These are phyloP conservation scores for Ornithorhynchus anatinus DNA, from an alignment of 2,113 vertebrate genomes.

Conservation along the genomic window DNA sequence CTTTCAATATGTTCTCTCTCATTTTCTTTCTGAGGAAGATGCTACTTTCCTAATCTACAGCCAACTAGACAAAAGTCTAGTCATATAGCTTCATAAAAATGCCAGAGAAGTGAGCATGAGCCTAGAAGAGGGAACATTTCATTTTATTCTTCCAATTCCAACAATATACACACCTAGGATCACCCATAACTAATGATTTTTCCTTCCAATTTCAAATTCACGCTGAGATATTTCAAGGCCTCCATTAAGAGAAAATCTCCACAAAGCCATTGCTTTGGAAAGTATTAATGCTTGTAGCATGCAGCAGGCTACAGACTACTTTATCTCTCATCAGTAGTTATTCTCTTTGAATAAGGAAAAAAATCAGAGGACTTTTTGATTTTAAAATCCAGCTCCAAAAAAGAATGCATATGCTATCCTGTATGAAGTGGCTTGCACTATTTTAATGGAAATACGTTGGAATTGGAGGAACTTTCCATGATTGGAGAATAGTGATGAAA, in stretches of 20 bases:
- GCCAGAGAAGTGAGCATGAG: background rate
- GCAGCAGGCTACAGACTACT: slow-evolving; percentile 15
- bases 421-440: slow-evolving; percentile 26
- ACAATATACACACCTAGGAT: slow-evolving; percentile 40
- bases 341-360: slow-evolving; percentile 43
- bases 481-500: slow-evolving; percentile 46
- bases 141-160: slow-evolving; percentile 19
- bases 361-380: slow-evolving; percentile 44
- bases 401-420: slow-evolving; percentile 55
- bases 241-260: slow-evolving; percentile 42
- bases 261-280: slow-evolving; percentile 55
- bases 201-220: slow-evolving; percentile 35
- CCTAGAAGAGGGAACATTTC: slow-evolving; percentile 10
- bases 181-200: slow-evolving; percentile 51
- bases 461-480: slow-evolving; percentile 23
- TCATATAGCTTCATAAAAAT: background rate
- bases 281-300: slow-evolving; percentile 28
- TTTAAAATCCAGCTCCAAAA: slow-evolving; percentile 49
- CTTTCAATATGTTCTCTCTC: background rate
- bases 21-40: background rate
- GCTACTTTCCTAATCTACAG: background rate
- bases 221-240: slow-evolving; percentile 52
- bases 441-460: slow-evolving; percentile 14
- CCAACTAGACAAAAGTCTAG: background rate
- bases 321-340: slow-evolving; percentile 48